These are phyloP conservation scores for Tachysurus vachellii DNA, from an alignment of 2,113 vertebrate species.

Conservation along the genomic window DNA sequence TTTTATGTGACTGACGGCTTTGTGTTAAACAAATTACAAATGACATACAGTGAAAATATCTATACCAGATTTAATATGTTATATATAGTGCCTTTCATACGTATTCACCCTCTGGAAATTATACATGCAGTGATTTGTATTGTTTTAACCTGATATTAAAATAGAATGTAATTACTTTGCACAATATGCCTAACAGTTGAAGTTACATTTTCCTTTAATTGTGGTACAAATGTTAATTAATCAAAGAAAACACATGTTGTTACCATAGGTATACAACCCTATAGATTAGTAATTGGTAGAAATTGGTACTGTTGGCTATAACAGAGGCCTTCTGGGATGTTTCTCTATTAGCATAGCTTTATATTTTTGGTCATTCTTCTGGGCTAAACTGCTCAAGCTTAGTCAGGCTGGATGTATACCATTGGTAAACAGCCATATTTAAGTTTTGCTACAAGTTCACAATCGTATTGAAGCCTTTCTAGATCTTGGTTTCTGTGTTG, in stretches of 20 bases:
- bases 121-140: neutral
- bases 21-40: neutral
- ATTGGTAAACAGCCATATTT: neutral
- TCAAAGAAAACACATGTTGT: neutral
- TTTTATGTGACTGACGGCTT: neutral
- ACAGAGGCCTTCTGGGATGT: neutral
- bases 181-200: neutral
- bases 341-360: neutral
- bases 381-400: neutral
- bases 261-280: neutral
- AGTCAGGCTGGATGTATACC: neutral
- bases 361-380: neutral
- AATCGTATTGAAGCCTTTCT: neutral
- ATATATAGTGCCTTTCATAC: neutral
- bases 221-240: neutral
- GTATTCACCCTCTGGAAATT: neutral
- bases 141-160: neutral
- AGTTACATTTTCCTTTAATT: neutral
- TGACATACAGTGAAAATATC: neutral
- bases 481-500: neutral
- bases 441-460: neutral
- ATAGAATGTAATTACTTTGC: neutral
- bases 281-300: neutral
- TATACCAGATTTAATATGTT: neutral
- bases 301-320: neutral